Evolutionary conservation across 2,113 vertebrate species (phyloP), one percentile per base, ranked within the genome.

Genomic region (Puntigrus tetrazona): DNA sequence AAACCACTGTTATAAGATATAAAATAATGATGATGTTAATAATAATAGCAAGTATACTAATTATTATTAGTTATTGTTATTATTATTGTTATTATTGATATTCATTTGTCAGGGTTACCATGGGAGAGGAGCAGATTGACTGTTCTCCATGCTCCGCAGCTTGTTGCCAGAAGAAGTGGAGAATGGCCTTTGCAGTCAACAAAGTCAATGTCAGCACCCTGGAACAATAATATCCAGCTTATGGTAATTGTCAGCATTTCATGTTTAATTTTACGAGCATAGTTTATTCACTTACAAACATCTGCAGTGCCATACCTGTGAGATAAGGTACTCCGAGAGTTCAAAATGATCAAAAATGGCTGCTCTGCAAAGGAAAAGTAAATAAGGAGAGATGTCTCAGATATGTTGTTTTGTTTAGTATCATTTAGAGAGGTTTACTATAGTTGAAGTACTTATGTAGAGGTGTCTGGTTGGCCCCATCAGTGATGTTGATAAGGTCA

Each of bases 261-360:
- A 20, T 20, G 14, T 57, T 57, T 57, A n/a, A 55, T n/a, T 22
- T 55, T 41, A 27, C 9, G 36, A 78, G 22, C 11, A 65, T 34
- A 70, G 80, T 25, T 31, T 50, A 10, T 63, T 27, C 4, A 47
- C 18, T 47, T 18, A 41, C n/a, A 16, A 36, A 38, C 47, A 78
- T 16, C 75, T 78, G 67, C 11, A 31, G 9, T 34, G 25, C 27
- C 86, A 95, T 94, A 97, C 96, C 96, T 93, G 92, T 88, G 95
- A 95, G 89, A 97, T 93, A 85, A 97, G 94, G 89, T 96, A 96
- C 18, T 96, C 94, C 4, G 95, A 95, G 89, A 97, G 92, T 63
- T 96, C 96, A 82, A 92, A 91, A 88, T 96, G 95, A 92, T 97
- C 96, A 93, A 96, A 97, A 86, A 96, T 91, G 10, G 94, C 94